These are phyloP conservation scores for Theristicus caerulescens DNA, from an alignment of 2,113 vertebrate species.

Conservation along the genomic window DNA sequence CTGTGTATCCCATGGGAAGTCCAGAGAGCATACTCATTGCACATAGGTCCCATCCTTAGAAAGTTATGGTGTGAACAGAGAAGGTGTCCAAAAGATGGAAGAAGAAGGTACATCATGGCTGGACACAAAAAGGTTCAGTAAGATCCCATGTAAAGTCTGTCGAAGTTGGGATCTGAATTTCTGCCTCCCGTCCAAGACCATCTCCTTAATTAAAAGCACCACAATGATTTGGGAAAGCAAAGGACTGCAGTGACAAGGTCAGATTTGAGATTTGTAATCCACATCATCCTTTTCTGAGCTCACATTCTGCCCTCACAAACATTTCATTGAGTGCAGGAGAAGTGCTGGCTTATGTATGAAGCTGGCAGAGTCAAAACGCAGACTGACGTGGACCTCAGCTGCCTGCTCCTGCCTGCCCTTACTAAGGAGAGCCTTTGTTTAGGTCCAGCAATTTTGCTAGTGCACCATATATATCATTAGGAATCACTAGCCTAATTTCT, in stretches of 20 bases:
- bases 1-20: neutral
- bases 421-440: neutral
- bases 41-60: neutral
- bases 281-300: neutral
- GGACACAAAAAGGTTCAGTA: neutral
- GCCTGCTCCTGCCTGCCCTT: neutral
- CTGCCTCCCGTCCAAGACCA: neutral
- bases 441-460: neutral
- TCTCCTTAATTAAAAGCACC: neutral
- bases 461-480: neutral
- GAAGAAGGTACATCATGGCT: neutral
- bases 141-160: neutral
- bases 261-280: neutral
- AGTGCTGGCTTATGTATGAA: neutral
- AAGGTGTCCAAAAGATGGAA: neutral
- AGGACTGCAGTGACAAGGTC: neutral
- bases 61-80: neutral
- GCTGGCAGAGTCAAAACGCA: fast-evolving
- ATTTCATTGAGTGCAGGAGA: neutral
- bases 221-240: neutral
- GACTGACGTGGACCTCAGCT: neutral
- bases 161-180: neutral
- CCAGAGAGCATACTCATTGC: neutral
- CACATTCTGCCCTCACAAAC: fast-evolving
- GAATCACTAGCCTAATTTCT: neutral